Evolutionary conservation across 2,113 vertebrate genomes (phyloP).

Genomic region (Atherinomorus stipes): DNA sequence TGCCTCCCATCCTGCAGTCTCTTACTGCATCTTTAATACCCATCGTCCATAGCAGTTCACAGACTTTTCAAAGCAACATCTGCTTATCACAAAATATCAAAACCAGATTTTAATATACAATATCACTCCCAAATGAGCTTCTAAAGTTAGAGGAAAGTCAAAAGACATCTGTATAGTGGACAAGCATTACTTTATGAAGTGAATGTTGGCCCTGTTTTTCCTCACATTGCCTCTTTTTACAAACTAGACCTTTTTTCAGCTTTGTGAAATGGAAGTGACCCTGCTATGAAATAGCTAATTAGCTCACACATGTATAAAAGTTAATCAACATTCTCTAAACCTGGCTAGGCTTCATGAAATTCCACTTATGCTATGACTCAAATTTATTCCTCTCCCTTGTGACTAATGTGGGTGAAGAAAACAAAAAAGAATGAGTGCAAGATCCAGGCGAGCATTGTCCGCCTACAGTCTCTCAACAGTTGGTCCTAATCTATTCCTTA

Average conservation of each 20-base stretch:
- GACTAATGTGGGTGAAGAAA: conserved; percentile 65
- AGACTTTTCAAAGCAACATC: conserved; percentile 59
- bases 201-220: conserved; percentile 19
- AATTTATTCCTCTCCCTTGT: conserved; percentile 49
- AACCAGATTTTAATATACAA: conserved; percentile 23
- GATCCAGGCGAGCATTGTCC: conserved; percentile 61
- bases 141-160: conserved; percentile 39
- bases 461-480: conserved; percentile 72
- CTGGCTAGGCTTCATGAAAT: conserved; percentile 26
- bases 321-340: conserved; percentile 12
- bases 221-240: not conserved
- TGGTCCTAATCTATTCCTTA: conserved; percentile 55
- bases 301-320: conserved; percentile 26
- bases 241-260: conserved; percentile 3
- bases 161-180: conserved; percentile 17
- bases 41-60: conserved; percentile 30
- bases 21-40: conserved; percentile 61
- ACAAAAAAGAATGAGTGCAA: conserved; percentile 54
- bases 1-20: conserved; percentile 52
- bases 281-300: conserved; percentile 45
- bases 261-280: conserved; percentile 15
- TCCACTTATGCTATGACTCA: conserved; percentile 44
- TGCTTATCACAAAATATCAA: conserved; percentile 31
- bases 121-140: conserved; percentile 24
- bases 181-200: conserved; percentile 15